Base-by-base conservation (phyloP, 92 coral and sea anemone genomes). In the Epizoanthus illoricatus region DNA sequence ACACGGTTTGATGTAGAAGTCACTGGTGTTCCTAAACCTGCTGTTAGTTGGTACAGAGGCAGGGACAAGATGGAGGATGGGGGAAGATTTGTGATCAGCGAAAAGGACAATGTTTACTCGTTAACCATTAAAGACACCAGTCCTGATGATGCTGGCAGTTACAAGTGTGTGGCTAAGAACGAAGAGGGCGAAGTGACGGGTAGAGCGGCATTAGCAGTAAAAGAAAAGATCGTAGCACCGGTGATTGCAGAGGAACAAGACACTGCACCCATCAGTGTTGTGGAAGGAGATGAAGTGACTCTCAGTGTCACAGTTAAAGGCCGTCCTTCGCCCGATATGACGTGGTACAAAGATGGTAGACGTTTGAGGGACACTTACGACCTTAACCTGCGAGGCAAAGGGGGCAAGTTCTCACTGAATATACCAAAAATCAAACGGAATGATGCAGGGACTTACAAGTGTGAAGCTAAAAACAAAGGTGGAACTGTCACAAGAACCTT, bases 111-210 rank as follows among this genome's bases (percentile, higher is more conserved):
- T 18, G 19, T 80, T 42, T 71, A 85, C 73, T 84, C 90, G 12
- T 74, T 94, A 8, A 71, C 80, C 75, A 91, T 94, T 19, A 75
- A 86, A 56, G 76, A 89, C 54, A 89, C 83, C n/a, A 72, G 86
- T 4, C 73, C 86, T 56, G 89, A 91, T 18, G 98, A 94, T 57
- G 86, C 84, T 52, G 98, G 98, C 7, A 88, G 87, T 18, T 94
- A 94, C 84, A 91, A 94, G 61, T 95, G 98, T 75, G 88, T 91
- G 9, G 97, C 95, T 5, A 71, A 86, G 4, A 95, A 95, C 74
- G 90, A 87, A 13, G 98, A 84, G 19, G 98, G 98, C 3, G 90
- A 90, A 71, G 89, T 90, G 13, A 93, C 92, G 64, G 91, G 98
- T 71, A 91, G 93, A 69, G 98, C 88, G 24, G 86, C 92, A 54